Evolutionary conservation across 1,140 invertebrate genomes (phyloP).

Genomic region (Hyphantria cunea): DNA sequence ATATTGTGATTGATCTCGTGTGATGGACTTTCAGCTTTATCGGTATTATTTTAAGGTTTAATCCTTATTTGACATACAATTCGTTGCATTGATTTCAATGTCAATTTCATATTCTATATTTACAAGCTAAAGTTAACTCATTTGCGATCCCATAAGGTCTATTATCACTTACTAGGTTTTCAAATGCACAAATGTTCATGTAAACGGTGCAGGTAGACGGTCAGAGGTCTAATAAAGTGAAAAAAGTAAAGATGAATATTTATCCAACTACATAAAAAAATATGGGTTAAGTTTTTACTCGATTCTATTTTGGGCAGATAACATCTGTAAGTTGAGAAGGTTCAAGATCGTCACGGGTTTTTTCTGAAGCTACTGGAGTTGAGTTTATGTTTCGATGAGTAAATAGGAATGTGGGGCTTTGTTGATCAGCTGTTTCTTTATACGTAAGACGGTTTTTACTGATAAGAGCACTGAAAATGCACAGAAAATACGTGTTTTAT

Average conservation of each 20-base stretch:
- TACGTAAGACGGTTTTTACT: no score
- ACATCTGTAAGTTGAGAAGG: slow-evolving; percentile 54
- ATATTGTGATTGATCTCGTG: no score
- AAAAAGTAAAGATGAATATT: slow-evolving; percentile 58
- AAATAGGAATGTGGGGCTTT: not conserved
- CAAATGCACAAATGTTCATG: slow-evolving; percentile 44
- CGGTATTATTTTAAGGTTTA: not conserved
- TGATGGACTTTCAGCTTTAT: no score
- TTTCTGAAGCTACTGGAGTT: slow-evolving; percentile 14
- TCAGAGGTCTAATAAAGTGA: slow-evolving; percentile 33
- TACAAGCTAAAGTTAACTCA: slow-evolving; percentile 14
- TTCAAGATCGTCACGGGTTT: slow-evolving; percentile 16
- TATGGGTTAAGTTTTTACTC: slow-evolving; percentile 62
- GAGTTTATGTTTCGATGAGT: not conserved
- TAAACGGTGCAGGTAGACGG: slow-evolving; percentile 49
- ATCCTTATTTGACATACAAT: not conserved
- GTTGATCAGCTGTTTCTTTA: slow-evolving; percentile 4
- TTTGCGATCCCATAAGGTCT: slow-evolving; percentile 2
- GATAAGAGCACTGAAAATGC: no score
- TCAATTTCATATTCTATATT: slow-evolving; percentile 20
- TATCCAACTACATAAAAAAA: slow-evolving; percentile 58
- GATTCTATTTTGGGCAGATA: slow-evolving; percentile 56
- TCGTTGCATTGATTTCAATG: slow-evolving; percentile 33
- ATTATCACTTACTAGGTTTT: slow-evolving; percentile 7
- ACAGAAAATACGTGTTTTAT: no score